Evolutionary conservation across 2,888 invertebrate species (phyloP).

Genomic region (Hermodice carunculata): DNA sequence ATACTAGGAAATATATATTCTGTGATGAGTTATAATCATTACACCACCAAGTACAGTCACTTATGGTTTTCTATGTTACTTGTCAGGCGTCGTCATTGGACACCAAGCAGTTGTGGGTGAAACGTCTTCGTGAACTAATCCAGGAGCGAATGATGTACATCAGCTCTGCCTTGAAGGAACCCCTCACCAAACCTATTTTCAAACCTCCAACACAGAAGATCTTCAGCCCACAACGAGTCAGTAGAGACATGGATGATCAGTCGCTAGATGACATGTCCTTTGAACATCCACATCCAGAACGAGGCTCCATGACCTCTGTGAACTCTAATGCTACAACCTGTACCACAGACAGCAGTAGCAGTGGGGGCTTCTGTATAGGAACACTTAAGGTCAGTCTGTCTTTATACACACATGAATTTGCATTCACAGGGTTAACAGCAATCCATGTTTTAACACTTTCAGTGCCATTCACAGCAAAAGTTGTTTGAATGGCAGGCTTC

Average conservation of each 20-base stretch:
- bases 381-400: too few species aligned
- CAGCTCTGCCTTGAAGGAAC: conserved; percentile 72
- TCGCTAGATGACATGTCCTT: conserved; percentile 73
- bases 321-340: conserved; percentile 76
- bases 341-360: conserved; percentile 87
- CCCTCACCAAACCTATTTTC: conserved; percentile 51
- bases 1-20: neutral
- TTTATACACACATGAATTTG: too few species aligned
- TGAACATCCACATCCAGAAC: conserved; percentile 32
- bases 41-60: neutral
- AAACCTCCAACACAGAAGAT: conserved; percentile 54
- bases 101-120: conserved; percentile 96
- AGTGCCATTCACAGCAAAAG: too few species aligned
- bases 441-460: too few species aligned
- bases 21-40: neutral
- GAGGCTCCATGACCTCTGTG: conserved; percentile 78
- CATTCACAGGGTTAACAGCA: too few species aligned
- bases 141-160: conserved; percentile 68
- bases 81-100: conserved; percentile 89
- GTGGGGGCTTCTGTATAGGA: too few species aligned
- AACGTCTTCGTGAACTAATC: conserved; percentile 92
- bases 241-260: conserved; percentile 91
- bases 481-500: too few species aligned
- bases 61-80: conserved; percentile 18
- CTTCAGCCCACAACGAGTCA: too few species aligned